Evolutionary conservation across 2,113 vertebrate species (phyloP), one percentile per base, ranked within the genome.

Genomic region (Chiloscyllium plagiosum): DNA sequence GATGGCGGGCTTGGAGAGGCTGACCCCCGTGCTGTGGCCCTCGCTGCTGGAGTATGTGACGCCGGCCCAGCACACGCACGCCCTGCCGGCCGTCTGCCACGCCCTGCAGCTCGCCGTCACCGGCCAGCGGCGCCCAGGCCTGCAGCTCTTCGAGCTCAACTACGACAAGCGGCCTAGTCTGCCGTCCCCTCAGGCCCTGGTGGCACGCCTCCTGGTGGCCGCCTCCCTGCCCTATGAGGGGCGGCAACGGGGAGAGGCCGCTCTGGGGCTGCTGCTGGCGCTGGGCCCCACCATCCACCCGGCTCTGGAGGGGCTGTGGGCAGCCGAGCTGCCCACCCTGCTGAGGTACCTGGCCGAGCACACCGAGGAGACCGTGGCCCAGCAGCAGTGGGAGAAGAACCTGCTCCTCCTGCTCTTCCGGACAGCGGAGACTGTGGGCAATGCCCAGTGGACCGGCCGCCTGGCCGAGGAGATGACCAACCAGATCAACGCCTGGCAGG

Each of bases 1-100:
- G 24, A 1, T 47, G 37, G 26, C 42, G 0, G 8, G 12, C 12
- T 19, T 4, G 26, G 42, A 95, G 12, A 17, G 7, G 26, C 47
- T 95, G 94, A 24, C 13, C 1, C 96, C 99, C 98, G 98, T 99
- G 1, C 96, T 99, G n/a, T 99, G 99, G 99, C 99, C 99, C 0
- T 98, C 98, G 97, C 97, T 99, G 29, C 97, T 99, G 86, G 97
- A 97, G 96, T 99, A 98, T 69, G 96, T 99, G 93, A 98, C 97
- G 15, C 98, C 98, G 0, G 72, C 97, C 3, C 98, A 97, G 96
- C 98, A 97, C 97, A 98, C 97, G 10, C 97, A 97, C 0, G 99
- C 98, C 13, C 97, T 99, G 76, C 97, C 97, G 26, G 98, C 98
- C 0, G 97, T 99, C 96, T 99, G 99, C 96, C 98, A 97, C 97